Conservation (phyloP, 2,888 invertebrate genomes). For the Troides aeacus region DNA sequence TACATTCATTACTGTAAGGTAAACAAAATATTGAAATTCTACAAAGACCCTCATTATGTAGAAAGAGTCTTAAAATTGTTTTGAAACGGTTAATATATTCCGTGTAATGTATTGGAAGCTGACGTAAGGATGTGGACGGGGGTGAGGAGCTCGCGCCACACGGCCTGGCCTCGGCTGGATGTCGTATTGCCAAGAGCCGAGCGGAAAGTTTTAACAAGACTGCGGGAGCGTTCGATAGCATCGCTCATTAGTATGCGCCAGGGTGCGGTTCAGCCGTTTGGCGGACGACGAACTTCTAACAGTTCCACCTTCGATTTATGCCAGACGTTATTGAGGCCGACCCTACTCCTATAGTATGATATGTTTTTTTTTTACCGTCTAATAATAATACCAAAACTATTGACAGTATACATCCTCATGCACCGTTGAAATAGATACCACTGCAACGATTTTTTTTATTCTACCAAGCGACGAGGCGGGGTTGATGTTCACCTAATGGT, state of each 20-base stretch:
- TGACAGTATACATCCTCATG: no score
- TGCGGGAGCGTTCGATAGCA: conserved; percentile 6
- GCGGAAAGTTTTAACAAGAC: conserved; percentile 25
- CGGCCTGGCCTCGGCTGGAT: background rate
- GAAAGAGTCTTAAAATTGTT: background rate
- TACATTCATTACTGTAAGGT: no score
- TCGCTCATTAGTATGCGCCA: conserved; percentile 22
- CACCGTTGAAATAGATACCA: no score
- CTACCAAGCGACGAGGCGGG: no score
- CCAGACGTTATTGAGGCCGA: background rate
- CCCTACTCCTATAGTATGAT: no score
- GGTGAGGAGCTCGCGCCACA: background rate
- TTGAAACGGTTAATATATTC: background rate
- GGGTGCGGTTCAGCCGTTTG: conserved; percentile 3
- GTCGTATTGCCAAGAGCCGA: conserved; percentile 7
- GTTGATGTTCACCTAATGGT: no score
- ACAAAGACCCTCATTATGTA: background rate
- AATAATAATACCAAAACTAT: no score
- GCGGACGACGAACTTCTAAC: conserved; percentile 3
- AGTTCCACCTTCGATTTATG: background rate
- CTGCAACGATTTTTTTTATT: no score
- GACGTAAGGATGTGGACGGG: background rate
- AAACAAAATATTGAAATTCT: background rate
- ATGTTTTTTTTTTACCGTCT: no score
- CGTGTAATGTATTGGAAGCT: background rate